Percentiles rank a stretch among this genome's conserved stretches.
Conservation (phyloP, 2,797 vertebrate genomes). For the Urophycis tenuis region DNA sequence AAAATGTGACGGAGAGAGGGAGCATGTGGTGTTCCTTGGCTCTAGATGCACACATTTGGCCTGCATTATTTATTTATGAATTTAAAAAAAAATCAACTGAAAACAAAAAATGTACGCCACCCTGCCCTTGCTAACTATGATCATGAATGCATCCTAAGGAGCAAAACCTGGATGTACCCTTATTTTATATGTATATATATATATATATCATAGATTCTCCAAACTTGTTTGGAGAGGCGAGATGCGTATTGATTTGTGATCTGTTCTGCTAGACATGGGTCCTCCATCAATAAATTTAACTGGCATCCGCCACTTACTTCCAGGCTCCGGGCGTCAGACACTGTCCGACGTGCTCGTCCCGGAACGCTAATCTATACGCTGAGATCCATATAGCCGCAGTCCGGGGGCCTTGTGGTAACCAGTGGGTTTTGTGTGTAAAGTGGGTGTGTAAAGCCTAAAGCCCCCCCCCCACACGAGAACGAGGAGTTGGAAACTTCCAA, state of each 20-base stretch:
- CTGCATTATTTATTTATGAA: neutral
- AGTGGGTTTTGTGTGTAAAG: neutral
- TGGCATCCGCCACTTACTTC: neutral
- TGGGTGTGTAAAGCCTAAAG: neutral
- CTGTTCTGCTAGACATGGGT: neutral
- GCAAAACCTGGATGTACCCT: neutral
- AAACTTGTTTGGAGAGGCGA: neutral
- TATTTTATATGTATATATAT: neutral
- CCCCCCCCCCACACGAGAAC: too few species aligned
- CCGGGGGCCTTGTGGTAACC: neutral
- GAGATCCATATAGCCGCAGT: neutral
- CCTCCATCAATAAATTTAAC: neutral
- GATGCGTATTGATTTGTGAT: neutral
- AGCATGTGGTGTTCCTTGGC: conserved; percentile 4
- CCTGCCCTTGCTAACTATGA: neutral
- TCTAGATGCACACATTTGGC: neutral
- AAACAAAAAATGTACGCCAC: neutral
- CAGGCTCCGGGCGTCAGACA: neutral
- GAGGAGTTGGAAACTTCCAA: too few species aligned
- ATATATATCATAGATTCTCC: conserved; percentile 17
- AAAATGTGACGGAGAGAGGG: conserved; percentile 45
- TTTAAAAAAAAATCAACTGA: neutral
- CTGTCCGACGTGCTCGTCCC: neutral
- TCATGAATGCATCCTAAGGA: neutral
- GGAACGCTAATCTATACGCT: neutral